These are phyloP conservation scores for Protosalanx chinensis DNA, from an alignment of 2,797 vertebrate genomes.

Conservation along the genomic window DNA sequence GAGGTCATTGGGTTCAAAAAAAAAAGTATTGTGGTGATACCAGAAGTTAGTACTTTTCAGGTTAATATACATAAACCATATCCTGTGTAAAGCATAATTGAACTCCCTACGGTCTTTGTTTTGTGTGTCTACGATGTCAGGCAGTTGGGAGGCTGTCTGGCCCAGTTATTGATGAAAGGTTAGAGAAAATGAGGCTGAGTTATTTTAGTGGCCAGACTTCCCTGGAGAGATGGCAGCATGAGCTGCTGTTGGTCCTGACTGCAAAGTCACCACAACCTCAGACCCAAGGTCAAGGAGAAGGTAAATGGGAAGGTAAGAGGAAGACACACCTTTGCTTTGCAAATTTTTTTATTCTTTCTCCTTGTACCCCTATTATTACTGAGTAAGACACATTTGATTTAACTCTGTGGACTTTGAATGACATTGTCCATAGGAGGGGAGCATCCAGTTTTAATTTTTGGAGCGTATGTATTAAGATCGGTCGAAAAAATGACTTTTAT, in stretches of 20 bases:
- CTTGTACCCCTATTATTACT: too few species aligned
- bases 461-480: too few species aligned
- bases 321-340: too few species aligned
- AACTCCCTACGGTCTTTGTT: background rate
- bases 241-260: slow-evolving; percentile 2
- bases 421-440: too few species aligned
- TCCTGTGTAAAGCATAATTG: background rate
- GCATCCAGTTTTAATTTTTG: too few species aligned
- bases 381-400: too few species aligned
- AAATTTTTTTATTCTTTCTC: too few species aligned
- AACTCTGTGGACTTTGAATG: too few species aligned
- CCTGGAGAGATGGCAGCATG: slow-evolving; percentile 5
- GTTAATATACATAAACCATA: background rate
- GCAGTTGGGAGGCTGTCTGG: slow-evolving; percentile 2
- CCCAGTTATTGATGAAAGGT: slow-evolving; percentile 22
- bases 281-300: slow-evolving; percentile 1
- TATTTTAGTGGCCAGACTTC: slow-evolving; percentile 12
- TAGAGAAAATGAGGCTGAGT: slow-evolving; percentile 8
- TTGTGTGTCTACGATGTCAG: slow-evolving; percentile 10
- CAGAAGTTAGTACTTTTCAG: background rate
- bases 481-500: too few species aligned
- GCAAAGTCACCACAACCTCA: slow-evolving; percentile 16
- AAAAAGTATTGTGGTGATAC: background rate
- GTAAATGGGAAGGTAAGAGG: background rate
- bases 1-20: background rate